Percentiles rank a stretch among this genome's conserved stretches.
These are phyloP conservation scores for Ptilodon capucinus DNA, from an alignment of 2,888 invertebrate species.

Conservation along the genomic window DNA sequence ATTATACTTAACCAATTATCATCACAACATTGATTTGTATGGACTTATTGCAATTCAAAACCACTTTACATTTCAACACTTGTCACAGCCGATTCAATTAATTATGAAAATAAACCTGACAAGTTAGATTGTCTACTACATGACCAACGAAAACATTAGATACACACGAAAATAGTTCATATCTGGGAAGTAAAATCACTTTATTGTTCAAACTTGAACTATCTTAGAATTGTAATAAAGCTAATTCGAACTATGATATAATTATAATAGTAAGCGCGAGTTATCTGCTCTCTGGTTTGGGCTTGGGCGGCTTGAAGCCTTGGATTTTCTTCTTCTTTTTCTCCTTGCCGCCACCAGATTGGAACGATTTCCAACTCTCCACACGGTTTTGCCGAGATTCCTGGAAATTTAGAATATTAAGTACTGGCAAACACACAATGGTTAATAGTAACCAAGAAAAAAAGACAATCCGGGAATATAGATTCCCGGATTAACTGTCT, in stretches of 20 bases:
- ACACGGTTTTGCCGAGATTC: slow-evolving; percentile 96
- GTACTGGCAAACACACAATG: neutral
- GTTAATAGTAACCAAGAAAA: neutral
- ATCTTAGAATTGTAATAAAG: slow-evolving; percentile 39
- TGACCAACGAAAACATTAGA: neutral
- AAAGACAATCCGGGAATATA: neutral
- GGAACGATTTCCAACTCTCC: slow-evolving; percentile 96
- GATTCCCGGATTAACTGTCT: no score
- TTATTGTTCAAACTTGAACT: slow-evolving; percentile 21
- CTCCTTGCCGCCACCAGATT: slow-evolving; percentile 87
- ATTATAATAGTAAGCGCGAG: slow-evolving; percentile 26
- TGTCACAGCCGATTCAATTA: slow-evolving; percentile 29
- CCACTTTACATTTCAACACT: slow-evolving; percentile 15
- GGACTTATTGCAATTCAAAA: neutral
- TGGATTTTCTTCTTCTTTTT: slow-evolving; percentile 90
- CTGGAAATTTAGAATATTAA: slow-evolving; percentile 60
- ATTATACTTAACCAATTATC: no score
- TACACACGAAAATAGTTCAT: neutral
- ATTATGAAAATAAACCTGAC: slow-evolving; percentile 4
- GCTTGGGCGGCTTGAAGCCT: slow-evolving; percentile 95
- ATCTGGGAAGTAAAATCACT: neutral
- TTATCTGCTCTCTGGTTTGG: slow-evolving; percentile 96
- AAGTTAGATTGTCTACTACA: neutral
- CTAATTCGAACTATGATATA: slow-evolving; percentile 31
- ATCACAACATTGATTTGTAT: neutral